These are phyloP conservation scores for Alosa sapidissima DNA, from an alignment of 2,797 vertebrate genomes.

Conservation along the genomic window DNA sequence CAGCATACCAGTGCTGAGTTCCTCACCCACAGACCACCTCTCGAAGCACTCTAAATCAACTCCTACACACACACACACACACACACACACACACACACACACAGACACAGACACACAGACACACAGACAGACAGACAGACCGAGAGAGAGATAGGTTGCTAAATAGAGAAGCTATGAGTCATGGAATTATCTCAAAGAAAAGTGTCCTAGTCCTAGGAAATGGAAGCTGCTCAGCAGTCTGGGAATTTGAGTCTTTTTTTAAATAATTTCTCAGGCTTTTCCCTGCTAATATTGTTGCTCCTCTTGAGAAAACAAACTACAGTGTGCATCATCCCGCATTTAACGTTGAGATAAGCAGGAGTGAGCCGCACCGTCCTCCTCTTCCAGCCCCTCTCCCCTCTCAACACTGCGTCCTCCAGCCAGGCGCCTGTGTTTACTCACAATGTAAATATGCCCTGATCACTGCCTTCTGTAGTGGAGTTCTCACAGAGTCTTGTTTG, in stretches of 20 bases:
- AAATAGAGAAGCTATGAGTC: background rate
- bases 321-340: background rate
- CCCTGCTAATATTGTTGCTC: no score
- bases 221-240: background rate
- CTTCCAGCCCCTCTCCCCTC: background rate
- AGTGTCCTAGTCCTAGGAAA: background rate
- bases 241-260: background rate
- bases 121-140: background rate
- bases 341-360: background rate
- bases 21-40: background rate
- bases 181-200: constrained; percentile 9
- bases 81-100: background rate
- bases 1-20: constrained; percentile 19
- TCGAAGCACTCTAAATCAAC: background rate
- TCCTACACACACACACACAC: background rate
- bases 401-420: background rate
- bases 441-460: constrained; percentile 41
- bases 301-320: background rate
- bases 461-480: background rate
- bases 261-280: no score
- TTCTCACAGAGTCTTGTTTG: constrained; percentile 35
- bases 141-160: background rate
- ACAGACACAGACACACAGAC: background rate
- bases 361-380: background rate
- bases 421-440: constrained; percentile 37